phyloP scores from a whole-genome alignment of 2,888 invertebrate species.

The Dascillus cervinus region DNA sequence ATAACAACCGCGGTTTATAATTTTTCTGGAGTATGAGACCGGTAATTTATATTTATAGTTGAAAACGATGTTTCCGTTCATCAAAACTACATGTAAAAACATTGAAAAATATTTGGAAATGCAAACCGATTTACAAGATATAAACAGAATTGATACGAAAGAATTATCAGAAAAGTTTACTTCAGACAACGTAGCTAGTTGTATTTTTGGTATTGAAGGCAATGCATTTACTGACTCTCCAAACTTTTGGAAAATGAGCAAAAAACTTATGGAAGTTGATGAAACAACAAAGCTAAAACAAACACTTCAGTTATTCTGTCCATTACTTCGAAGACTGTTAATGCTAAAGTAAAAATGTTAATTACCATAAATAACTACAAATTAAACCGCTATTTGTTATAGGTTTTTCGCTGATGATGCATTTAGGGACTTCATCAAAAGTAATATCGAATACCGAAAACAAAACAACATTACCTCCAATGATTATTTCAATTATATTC shows the following conservation, averaged over 20 bases:
- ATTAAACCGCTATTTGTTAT: too few species aligned
- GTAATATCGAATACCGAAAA: slow-evolving; percentile 35
- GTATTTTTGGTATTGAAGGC: slow-evolving; percentile 40
- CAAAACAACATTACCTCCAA: slow-evolving; percentile 36
- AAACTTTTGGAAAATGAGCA: slow-evolving; percentile 25
- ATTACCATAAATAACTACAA: too few species aligned
- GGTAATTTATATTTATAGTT: too few species aligned
- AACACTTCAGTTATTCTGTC: slow-evolving; percentile 18
- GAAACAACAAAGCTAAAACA: too few species aligned
- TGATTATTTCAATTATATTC: slow-evolving; percentile 43
- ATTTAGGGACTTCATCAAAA: slow-evolving; percentile 28
- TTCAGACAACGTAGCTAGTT: slow-evolving; percentile 40
- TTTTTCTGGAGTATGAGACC: too few species aligned
- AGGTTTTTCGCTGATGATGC: slow-evolving; percentile 20
- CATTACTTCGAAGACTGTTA: slow-evolving; percentile 21
- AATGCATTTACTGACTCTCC: slow-evolving; percentile 30
- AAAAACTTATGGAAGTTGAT: slow-evolving; percentile 18
- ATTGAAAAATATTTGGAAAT: slow-evolving; percentile 39
- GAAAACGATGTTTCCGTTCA: slow-evolving; percentile 44
- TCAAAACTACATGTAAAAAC: slow-evolving; percentile 39
- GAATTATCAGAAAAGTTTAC: slow-evolving; percentile 39
- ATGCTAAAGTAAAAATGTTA: slow-evolving; percentile 16
- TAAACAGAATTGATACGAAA: slow-evolving; percentile 39
- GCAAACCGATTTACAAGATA: slow-evolving; percentile 14
- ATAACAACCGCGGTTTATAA: too few species aligned